Evolutionary conservation across 2,113 vertebrate genomes (phyloP).

Genomic region (Percina caprodes): DNA sequence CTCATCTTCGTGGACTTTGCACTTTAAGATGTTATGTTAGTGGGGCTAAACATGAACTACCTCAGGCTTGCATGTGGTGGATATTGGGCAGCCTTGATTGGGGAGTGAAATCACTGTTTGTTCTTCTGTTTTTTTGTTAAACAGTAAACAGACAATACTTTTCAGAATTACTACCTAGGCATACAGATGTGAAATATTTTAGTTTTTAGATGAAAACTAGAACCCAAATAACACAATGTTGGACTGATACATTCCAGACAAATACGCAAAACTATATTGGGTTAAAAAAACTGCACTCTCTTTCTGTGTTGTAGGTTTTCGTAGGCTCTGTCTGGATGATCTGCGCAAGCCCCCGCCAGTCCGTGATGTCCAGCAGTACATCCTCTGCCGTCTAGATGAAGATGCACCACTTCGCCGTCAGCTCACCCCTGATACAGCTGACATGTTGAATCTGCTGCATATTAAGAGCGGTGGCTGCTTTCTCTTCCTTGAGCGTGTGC

Average conservation of each 20-base stretch:
- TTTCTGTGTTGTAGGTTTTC: conserved; percentile 81
- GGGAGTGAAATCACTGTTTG: neutral
- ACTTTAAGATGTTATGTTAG: neutral
- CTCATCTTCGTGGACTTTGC: neutral
- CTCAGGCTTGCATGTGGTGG: neutral
- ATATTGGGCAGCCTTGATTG: neutral
- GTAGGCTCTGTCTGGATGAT: conserved; percentile 85
- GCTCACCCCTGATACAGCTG: conserved; percentile 85
- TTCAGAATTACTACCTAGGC: neutral
- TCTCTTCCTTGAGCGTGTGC: conserved; percentile 86
- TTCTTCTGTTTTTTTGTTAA: neutral
- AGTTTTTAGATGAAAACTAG: neutral
- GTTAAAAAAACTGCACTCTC: neutral
- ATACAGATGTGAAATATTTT: neutral
- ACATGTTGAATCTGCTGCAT: conserved; percentile 88
- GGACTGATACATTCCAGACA: neutral
- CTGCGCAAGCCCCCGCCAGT: conserved; percentile 83
- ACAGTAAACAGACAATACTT: neutral
- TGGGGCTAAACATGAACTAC: too few relatives aligned
- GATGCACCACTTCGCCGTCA: conserved; percentile 83
- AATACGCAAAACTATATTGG: neutral
- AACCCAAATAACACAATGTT: neutral
- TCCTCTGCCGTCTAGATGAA: conserved; percentile 84
- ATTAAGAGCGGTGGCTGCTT: conserved; percentile 89
- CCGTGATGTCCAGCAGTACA: conserved; percentile 87